phyloP scores from a whole-genome alignment of 2,797 vertebrate genomes.

The Lithobates sylvaticus region DNA sequence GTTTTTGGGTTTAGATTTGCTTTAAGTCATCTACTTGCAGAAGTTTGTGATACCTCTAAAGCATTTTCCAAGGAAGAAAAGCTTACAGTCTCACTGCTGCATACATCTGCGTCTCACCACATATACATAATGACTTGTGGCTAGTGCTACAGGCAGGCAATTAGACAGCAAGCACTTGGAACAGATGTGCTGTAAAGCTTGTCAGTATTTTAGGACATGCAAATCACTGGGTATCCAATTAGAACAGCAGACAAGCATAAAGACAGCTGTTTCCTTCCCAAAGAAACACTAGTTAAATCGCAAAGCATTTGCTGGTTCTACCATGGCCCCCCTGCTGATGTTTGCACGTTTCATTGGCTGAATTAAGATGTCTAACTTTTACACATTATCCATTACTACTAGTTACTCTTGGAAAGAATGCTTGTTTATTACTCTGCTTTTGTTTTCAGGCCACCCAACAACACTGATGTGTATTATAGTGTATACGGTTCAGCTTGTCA shows the following conservation, averaged over 20 bases:
- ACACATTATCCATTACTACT: constrained; percentile 1
- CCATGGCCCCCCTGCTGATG: constrained; percentile 9
- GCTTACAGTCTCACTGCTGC: too few species aligned
- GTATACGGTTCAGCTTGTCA: not conserved
- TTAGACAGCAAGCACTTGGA: not conserved
- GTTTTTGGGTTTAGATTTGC: too few species aligned
- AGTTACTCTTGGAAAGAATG: not conserved
- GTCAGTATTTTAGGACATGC: constrained; percentile 39
- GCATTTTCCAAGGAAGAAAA: too few species aligned
- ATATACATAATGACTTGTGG: not conserved
- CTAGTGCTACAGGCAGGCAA: not conserved
- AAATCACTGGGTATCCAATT: constrained; percentile 19
- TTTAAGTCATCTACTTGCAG: too few species aligned
- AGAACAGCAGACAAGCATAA: constrained; percentile 2
- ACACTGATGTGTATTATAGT: not conserved
- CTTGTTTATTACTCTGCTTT: not conserved
- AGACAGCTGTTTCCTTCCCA: constrained; percentile 31
- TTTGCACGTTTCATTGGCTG: not conserved
- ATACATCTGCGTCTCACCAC: not conserved
- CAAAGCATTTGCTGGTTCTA: not conserved
- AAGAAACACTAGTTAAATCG: not conserved
- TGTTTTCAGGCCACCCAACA: constrained; percentile 22
- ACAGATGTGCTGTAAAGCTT: constrained; percentile 28
- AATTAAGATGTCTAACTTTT: not conserved
- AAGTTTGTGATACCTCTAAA: too few species aligned